Percentiles rank a stretch among this genome's conserved stretches.
phyloP scores from a whole-genome alignment of 2,888 invertebrate species.

The Julus scandinavius region DNA sequence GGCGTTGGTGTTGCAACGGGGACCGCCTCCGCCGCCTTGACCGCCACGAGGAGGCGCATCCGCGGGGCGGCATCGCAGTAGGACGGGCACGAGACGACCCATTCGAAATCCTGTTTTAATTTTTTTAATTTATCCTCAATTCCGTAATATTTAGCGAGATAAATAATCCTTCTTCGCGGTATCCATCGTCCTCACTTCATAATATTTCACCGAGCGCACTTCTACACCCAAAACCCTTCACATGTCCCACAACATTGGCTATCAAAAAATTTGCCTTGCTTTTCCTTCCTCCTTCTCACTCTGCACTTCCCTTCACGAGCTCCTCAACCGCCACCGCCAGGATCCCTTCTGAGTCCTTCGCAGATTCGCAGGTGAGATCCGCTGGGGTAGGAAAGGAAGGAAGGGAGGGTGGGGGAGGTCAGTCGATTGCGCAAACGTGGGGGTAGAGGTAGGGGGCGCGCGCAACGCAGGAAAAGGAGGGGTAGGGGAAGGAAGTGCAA shows the following conservation, averaged over 20 bases:
- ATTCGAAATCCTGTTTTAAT: neutral
- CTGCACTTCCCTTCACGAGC: neutral
- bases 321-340: neutral
- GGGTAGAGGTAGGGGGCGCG: neutral
- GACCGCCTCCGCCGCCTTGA: neutral
- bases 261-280: neutral
- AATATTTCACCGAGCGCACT: neutral
- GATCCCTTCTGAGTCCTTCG: neutral
- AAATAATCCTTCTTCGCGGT: neutral
- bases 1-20: neutral
- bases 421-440: neutral
- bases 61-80: neutral
- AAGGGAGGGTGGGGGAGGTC: neutral
- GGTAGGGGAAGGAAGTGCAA: conserved; percentile 36
- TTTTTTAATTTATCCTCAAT: no score
- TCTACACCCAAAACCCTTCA: neutral
- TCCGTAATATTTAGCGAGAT: neutral
- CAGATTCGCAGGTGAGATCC: conserved; percentile 6
- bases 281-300: neutral
- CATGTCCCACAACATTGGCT: neutral
- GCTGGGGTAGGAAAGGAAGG: no score
- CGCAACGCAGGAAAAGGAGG: conserved; percentile 28
- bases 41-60: neutral
- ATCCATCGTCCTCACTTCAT: neutral
- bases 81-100: neutral